Evolutionary conservation across 1,140 invertebrate species (phyloP).

Genomic region (Halesus radiatus): DNA sequence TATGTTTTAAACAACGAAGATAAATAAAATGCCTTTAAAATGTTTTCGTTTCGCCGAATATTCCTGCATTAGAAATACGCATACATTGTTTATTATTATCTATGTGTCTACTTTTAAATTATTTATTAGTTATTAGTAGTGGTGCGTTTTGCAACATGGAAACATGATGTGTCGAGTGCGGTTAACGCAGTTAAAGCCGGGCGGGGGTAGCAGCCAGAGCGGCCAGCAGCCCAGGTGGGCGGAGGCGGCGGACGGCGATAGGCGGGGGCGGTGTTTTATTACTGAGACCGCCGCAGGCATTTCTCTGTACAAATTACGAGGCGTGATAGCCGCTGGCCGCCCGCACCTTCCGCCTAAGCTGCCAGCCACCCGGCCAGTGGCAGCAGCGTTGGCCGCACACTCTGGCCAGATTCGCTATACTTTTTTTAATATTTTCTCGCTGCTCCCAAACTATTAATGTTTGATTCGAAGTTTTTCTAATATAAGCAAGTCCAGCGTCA

Average conservation of each 20-base stretch:
- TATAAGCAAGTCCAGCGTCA: too few relatives aligned
- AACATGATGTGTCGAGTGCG: slow-evolving; percentile 31
- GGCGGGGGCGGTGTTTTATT: slow-evolving; percentile 48
- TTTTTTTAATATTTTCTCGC: too few relatives aligned
- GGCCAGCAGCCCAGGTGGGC: not conserved
- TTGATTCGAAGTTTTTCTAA: too few relatives aligned
- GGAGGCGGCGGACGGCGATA: slow-evolving; percentile 1
- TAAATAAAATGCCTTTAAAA: too few relatives aligned
- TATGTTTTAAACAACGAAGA: too few relatives aligned
- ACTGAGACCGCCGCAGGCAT: slow-evolving; percentile 47
- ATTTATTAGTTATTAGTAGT: not conserved
- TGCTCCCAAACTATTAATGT: too few relatives aligned
- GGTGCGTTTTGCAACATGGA: not conserved
- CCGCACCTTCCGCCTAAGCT: not conserved
- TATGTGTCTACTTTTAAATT: too few relatives aligned
- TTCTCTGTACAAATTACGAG: slow-evolving; percentile 54
- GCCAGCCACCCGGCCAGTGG: not conserved
- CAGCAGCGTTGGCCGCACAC: too few relatives aligned
- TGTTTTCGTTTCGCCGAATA: too few relatives aligned
- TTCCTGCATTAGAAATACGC: too few relatives aligned
- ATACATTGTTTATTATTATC: too few relatives aligned
- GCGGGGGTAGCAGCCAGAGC: not conserved
- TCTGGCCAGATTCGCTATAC: too few relatives aligned
- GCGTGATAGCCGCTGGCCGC: slow-evolving; percentile 49
- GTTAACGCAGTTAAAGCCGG: slow-evolving; percentile 1